phyloP scores from a whole-genome alignment of 2,888 invertebrate species.

The Thalpophila matura region DNA sequence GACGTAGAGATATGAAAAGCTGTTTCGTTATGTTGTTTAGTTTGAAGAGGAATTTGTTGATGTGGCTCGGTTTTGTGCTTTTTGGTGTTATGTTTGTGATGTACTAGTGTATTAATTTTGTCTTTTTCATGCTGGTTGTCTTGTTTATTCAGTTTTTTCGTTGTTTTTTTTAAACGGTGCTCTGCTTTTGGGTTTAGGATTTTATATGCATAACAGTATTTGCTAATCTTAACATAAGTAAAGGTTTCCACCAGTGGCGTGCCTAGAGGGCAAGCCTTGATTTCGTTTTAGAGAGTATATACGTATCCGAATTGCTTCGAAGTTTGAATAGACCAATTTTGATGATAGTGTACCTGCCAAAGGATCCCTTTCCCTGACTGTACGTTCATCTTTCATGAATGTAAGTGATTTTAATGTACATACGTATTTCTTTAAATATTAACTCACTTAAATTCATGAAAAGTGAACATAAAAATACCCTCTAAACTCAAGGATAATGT shows the following conservation, averaged over 20 bases:
- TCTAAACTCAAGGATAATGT: too few relatives aligned
- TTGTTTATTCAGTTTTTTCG: not conserved
- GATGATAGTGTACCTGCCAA: too few relatives aligned
- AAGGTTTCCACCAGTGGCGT: not conserved
- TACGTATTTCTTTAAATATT: too few relatives aligned
- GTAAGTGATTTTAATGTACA: too few relatives aligned
- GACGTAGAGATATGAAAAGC: slow-evolving; percentile 19
- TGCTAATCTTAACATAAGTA: not conserved
- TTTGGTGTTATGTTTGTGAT: not conserved
- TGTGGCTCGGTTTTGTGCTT: not conserved
- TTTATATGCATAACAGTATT: not conserved
- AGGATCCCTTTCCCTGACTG: too few relatives aligned
- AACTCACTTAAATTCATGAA: too few relatives aligned
- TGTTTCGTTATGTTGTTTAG: slow-evolving; percentile 20
- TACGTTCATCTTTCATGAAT: too few relatives aligned
- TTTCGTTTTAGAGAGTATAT: too few relatives aligned
- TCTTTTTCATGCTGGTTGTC: not conserved
- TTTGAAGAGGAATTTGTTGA: slow-evolving; percentile 29
- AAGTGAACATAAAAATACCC: too few relatives aligned
- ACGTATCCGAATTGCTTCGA: too few relatives aligned
- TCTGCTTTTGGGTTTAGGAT: not conserved
- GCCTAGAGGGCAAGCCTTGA: too few relatives aligned
- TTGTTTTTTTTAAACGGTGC: not conserved
- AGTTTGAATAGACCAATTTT: too few relatives aligned
- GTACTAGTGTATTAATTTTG: not conserved